Evolutionary conservation across 2,888 invertebrate genomes (phyloP).

Genomic region (Aradus depressus): DNA sequence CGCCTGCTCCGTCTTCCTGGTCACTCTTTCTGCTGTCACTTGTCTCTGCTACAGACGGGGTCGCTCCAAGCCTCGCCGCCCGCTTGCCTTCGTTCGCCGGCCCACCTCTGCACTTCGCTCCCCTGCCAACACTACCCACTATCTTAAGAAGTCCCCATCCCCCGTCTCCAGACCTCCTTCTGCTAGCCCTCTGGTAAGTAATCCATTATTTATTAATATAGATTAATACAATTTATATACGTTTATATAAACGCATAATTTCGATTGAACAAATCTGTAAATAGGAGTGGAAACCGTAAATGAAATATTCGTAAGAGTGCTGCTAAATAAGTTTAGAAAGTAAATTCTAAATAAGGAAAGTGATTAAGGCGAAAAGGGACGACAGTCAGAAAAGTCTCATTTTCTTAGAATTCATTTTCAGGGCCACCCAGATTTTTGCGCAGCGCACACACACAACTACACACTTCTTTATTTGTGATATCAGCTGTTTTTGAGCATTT

Average conservation of each 20-base stretch:
- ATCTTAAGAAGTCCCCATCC: conserved; percentile 85
- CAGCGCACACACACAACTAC: too few relatives aligned
- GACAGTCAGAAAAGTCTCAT: too few relatives aligned
- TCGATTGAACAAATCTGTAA: neutral
- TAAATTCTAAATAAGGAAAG: too few relatives aligned
- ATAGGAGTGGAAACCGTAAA: too few relatives aligned
- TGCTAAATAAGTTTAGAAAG: too few relatives aligned
- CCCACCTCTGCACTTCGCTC: conserved; percentile 75
- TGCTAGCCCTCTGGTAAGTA: conserved; percentile 22
- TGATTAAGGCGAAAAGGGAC: too few relatives aligned
- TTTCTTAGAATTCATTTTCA: too few relatives aligned
- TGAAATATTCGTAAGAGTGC: too few relatives aligned
- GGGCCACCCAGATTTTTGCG: too few relatives aligned
- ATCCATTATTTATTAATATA: neutral
- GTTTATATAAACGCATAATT: neutral
- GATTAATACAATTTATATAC: neutral
- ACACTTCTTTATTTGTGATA: too few relatives aligned
- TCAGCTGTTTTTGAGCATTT: too few relatives aligned
- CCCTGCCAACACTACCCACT: conserved; percentile 71
- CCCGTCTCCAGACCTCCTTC: conserved; percentile 51
- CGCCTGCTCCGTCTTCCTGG: conserved; percentile 47
- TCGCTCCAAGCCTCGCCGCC: conserved; percentile 17
- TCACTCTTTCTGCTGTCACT: conserved; percentile 49
- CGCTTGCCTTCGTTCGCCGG: conserved; percentile 40
- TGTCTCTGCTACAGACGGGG: conserved; percentile 52